Conservation (phyloP, 2,888 invertebrate genomes). For the Sesia apiformis region DNA sequence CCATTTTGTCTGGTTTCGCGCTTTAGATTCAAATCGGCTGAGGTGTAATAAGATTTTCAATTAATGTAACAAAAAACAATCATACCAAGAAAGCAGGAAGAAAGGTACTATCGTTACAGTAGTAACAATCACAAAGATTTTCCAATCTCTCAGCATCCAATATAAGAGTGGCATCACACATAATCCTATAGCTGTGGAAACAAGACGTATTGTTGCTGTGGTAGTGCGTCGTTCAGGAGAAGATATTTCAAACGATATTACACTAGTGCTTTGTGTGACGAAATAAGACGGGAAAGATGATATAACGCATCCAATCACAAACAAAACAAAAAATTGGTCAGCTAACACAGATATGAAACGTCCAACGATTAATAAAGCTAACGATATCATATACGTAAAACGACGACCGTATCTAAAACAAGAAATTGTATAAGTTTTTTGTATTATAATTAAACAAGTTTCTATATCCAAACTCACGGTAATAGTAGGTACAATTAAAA, state of each 20-base stretch:
- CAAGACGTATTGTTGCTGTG: constrained; percentile 28
- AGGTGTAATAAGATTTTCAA: no score
- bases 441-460: no score
- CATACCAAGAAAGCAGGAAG: constrained; percentile 41
- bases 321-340: constrained; percentile 28
- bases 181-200: constrained; percentile 31
- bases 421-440: constrained; percentile 1
- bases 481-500: no score
- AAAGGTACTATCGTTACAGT: constrained; percentile 29
- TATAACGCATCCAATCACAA: constrained; percentile 35
- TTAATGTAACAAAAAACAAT: neutral
- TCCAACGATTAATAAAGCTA: constrained; percentile 33
- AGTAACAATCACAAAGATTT: constrained; percentile 32
- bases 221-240: constrained; percentile 30
- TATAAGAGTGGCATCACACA: constrained; percentile 36
- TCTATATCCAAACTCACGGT: no score
- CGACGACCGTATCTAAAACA: constrained; percentile 44
- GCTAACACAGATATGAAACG: constrained; percentile 32
- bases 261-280: constrained; percentile 30
- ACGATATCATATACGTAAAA: constrained; percentile 30
- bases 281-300: constrained; percentile 40
- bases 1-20: no score
- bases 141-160: constrained; percentile 48
- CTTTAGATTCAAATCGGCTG: no score
- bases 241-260: constrained; percentile 47